Evolutionary conservation across 2,797 vertebrate species (phyloP), one percentile per base, ranked within the genome.

Genomic region (Eremophila alpestris): DNA sequence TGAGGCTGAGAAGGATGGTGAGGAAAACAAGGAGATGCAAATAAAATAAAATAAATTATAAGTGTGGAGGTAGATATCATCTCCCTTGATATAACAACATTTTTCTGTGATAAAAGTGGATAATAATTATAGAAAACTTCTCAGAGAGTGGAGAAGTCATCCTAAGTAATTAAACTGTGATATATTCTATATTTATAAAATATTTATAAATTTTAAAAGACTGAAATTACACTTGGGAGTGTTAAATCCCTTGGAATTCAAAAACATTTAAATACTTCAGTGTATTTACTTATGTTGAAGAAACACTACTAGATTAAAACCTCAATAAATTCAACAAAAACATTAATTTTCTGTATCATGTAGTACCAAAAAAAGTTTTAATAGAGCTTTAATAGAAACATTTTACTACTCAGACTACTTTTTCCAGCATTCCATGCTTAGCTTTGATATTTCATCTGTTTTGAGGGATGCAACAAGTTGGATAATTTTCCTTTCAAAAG

Each of bases 191-290:
- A 58, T 78, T 93, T 90, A 80, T 89, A 83, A 93, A 97, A 90
- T 82, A 90, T 95, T 83, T 92, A 93, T 93, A 92, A 40, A 63
- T 94, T 96, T 92, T 48, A 78, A 95, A 93, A 87, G 48, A 21
- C 83, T 90, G 92, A 75, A 92, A 83, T 96, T 95, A 71, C 67
- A 87, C 74, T 90, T 92, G 69, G 51, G 84, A 71, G 14, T 51
- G 36, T 91, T 59, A 94, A 94, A 92, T 85, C 90, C 82, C 87
- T 87, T 83, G 92, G 81, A 77, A 95, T 90, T 91, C 71, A 83
- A 73, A 89, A 58, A 14, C 60, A 75, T 83, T 92, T 91, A 83
- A 95, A 83, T 94, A 68, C 34, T 74, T 34, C 67, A 83, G 59
- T 83, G 80, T 96, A 79, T 96, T 95, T 96, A 87, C 60, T 93